A percentile compares a stretch with the other conserved stretches of the same genome.
phyloP scores from a whole-genome alignment of 2,888 invertebrate species.

The Proisotoma minuta region DNA sequence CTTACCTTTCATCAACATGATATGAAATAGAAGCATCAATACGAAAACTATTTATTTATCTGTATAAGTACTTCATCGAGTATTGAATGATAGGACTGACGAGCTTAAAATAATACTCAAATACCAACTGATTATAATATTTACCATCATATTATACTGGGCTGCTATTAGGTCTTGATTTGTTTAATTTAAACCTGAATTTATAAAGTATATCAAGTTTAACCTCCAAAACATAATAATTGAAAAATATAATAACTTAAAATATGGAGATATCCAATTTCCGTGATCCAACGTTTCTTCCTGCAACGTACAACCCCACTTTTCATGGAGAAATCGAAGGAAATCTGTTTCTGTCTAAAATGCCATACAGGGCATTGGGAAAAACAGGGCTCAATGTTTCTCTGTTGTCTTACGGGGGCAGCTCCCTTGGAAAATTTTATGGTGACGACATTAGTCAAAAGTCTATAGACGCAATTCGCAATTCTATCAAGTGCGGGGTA shows the following conservation, averaged over 20 bases:
- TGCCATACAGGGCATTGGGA: slow-evolving; percentile 71
- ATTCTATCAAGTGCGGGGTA: slow-evolving; percentile 70
- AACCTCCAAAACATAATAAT: too few species aligned
- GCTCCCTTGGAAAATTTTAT: slow-evolving; percentile 66
- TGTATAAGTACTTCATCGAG: too few species aligned
- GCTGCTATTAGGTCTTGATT: too few species aligned
- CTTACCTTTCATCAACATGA: too few species aligned
- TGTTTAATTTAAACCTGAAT: too few species aligned
- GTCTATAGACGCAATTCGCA: slow-evolving; percentile 64
- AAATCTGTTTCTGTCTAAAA: slow-evolving; percentile 54
- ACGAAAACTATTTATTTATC: too few species aligned
- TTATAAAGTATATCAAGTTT: too few species aligned
- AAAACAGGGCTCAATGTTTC: slow-evolving; percentile 69
- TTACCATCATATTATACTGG: too few species aligned
- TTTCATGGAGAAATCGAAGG: slow-evolving; percentile 33
- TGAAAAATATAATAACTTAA: neutral
- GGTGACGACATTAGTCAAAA: slow-evolving; percentile 51
- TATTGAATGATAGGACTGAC: too few species aligned
- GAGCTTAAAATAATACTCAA: too few species aligned
- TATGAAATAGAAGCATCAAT: too few species aligned
- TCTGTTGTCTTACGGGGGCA: slow-evolving; percentile 69
- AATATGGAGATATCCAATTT: neutral
- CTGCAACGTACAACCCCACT: slow-evolving; percentile 33
- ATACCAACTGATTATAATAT: too few species aligned
- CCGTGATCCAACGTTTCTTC: slow-evolving; percentile 16